Base-by-base conservation (phyloP, 1,140 invertebrate genomes). In the Augochlora pura region DNA sequence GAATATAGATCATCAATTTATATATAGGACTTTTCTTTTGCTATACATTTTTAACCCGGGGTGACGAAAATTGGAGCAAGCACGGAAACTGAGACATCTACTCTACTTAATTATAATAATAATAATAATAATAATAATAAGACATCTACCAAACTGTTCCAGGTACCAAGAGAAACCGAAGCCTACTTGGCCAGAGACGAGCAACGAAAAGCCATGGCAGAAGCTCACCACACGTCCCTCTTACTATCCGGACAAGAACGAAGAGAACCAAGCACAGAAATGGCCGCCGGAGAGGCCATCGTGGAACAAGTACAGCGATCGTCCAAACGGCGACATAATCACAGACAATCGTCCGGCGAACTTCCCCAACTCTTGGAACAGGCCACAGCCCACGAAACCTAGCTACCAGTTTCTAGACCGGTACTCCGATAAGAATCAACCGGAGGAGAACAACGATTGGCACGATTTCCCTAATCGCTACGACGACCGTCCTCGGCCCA, bases 281-380 rank as follows among this genome's bases (percentile, higher is more conserved):
- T 92, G 93, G 93, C 92, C 92, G 0, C 90, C 91, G 14, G 92
- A 93, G 70, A 81, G 87, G 14, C 90, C 91, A 18, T 88, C 89
- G 2, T 92, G 89, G 91, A 90, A 93, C 72, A 88, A 90, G 23
- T 90, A 90, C 70, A 46, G 80, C 0, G 84, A 88, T 80, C 91
- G 52, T 69, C 87, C 64, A 1, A 78, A 68, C 21, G 86, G 81
- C 9, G 94, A 94, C 23, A 95, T 96, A 46, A 95, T 96, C 63
- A 96, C 96, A 0, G 96, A 96, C 87, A 93, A 94, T 23, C 92
- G 94, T 64, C 95, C 95, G 0, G 89, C 95, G 0, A 94, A 96
- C 83, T 96, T 96, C 75, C 96, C 95, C 0, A 93, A 93, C 21
- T 90, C 87, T 32, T 93, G 90, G 92, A 89, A 88, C 52, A 86